Conservation (phyloP, 2,888 invertebrate genomes). For the Bellardia pandia region DNA sequence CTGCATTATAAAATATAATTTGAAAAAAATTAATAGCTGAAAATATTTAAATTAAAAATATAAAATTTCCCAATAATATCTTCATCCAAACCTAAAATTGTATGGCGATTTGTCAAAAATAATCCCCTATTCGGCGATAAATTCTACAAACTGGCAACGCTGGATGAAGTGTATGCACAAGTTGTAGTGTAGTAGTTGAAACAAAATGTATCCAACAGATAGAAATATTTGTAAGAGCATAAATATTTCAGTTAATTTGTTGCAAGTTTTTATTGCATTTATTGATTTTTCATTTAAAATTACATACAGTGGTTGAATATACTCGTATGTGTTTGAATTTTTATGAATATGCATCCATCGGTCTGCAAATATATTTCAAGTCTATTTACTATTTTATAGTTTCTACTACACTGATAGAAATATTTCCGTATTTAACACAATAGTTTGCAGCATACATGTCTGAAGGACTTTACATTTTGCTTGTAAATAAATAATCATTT, state of each 20-base stretch:
- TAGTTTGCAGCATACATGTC: background rate
- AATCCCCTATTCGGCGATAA: too few species aligned
- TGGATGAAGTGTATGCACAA: background rate
- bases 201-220: background rate
- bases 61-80: too few species aligned
- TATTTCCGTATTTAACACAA: background rate
- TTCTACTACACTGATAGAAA: background rate
- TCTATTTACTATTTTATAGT: background rate
- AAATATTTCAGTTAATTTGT: background rate
- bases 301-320: background rate
- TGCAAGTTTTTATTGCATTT: slow-evolving; percentile 7
- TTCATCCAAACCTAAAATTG: too few species aligned
- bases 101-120: too few species aligned
- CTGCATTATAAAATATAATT: too few species aligned
- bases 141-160: too few species aligned
- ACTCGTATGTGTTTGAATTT: background rate
- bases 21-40: too few species aligned
- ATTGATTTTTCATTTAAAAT: slow-evolving; percentile 35
- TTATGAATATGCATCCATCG: background rate
- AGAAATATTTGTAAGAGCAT: background rate
- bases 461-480: background rate
- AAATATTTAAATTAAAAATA: too few species aligned
- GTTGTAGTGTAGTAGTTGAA: background rate
- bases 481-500: background rate
- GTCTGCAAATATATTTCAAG: background rate